These are phyloP conservation scores for Picathartes gymnocephalus DNA, from an alignment of 2,113 vertebrate species.

Conservation along the genomic window DNA sequence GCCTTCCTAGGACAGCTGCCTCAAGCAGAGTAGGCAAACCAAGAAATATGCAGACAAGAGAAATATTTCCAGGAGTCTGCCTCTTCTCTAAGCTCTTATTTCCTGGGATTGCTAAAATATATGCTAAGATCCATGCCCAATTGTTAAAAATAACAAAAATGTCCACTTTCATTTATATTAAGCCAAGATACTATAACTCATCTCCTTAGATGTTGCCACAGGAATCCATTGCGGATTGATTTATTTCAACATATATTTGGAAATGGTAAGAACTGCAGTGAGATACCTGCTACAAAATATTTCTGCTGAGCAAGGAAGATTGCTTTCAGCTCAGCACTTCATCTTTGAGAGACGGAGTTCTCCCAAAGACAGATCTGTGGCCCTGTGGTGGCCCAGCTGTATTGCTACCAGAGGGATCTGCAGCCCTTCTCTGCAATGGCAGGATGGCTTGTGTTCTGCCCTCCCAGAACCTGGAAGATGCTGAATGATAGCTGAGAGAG, in stretches of 20 bases:
- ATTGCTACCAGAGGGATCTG: background rate
- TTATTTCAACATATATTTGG: background rate
- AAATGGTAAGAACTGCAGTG: background rate
- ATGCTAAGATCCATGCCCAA: background rate
- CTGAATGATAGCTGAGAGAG: background rate
- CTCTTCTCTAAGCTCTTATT: background rate
- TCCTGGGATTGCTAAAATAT: background rate
- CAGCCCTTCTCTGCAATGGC: background rate
- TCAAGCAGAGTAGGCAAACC: background rate
- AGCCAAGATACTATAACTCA: background rate
- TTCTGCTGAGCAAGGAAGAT: background rate
- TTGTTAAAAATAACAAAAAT: background rate
- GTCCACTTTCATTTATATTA: background rate
- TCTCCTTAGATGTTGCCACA: background rate
- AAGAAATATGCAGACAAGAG: background rate
- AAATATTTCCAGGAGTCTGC: background rate
- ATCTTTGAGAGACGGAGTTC: background rate
- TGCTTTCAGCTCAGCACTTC: background rate
- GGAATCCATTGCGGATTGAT: background rate
- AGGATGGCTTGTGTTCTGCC: background rate
- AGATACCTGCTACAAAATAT: background rate
- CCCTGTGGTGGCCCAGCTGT: background rate
- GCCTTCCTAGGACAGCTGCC: background rate
- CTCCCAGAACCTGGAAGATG: background rate
- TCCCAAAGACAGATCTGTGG: background rate